Conservation (phyloP, 2,797 vertebrate genomes). For the Sebastes matsubarae region DNA sequence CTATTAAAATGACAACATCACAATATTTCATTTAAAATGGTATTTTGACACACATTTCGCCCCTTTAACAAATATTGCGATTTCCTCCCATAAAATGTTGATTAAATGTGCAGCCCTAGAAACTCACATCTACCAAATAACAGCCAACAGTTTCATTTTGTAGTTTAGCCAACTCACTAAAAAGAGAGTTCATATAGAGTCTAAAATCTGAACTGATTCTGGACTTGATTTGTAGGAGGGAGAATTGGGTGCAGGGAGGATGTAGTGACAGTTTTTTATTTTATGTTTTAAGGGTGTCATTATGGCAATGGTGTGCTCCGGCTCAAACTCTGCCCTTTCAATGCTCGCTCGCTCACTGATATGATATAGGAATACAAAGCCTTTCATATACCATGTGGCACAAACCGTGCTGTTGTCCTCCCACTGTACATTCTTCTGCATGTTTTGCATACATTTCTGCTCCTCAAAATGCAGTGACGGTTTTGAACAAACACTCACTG, state of each 20-base stretch:
- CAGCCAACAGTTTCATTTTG: neutral
- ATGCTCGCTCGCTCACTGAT: neutral
- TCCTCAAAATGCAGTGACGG: slow-evolving; percentile 6
- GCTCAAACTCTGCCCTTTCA: neutral
- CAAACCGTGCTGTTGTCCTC: neutral
- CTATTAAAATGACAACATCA: neutral
- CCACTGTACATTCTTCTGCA: neutral
- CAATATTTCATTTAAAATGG: neutral
- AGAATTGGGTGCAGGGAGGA: neutral
- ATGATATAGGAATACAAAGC: neutral
- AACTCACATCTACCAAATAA: neutral
- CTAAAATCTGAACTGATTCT: neutral
- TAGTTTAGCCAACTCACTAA: neutral
- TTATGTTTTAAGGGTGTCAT: neutral
- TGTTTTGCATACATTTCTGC: slow-evolving; percentile 12
- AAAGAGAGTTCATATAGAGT: neutral
- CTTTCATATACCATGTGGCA: neutral
- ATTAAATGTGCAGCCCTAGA: neutral
- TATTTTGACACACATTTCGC: neutral
- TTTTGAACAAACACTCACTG: slow-evolving; percentile 5
- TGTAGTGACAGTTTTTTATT: neutral
- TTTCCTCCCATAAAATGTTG: fast-evolving
- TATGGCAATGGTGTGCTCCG: neutral
- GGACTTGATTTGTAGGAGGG: neutral
- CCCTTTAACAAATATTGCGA: neutral